A percentile compares a stretch with the other conserved stretches of the same genome.
These are phyloP conservation scores for Melanerpes aurifrons DNA, from an alignment of 2,113 vertebrate genomes.

Conservation along the genomic window DNA sequence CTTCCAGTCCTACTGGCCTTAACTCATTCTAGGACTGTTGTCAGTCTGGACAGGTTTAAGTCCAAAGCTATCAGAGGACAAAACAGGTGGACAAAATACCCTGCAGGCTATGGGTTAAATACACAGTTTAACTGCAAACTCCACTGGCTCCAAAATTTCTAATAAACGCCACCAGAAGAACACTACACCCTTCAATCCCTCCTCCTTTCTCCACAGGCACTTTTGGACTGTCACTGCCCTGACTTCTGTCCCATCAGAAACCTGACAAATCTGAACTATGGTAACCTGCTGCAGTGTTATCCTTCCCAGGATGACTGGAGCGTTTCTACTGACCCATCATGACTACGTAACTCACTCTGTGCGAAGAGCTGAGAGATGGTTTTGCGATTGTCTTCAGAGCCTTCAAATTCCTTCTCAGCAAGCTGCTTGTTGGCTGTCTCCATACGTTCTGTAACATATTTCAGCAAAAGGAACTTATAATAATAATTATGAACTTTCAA, in stretches of 20 bases:
- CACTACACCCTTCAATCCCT: not conserved
- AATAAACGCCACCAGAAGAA: not conserved
- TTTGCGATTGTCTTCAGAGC: constrained; percentile 94
- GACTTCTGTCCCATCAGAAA: not conserved
- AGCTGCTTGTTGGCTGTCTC: constrained; percentile 98
- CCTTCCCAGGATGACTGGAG: not conserved
- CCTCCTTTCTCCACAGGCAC: not conserved
- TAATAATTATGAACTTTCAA: not conserved
- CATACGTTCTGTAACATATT: constrained; percentile 87
- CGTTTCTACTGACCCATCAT: not conserved
- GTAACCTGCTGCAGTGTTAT: not conserved
- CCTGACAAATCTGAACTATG: not conserved
- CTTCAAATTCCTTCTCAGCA: constrained; percentile 93
- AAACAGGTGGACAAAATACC: not conserved
- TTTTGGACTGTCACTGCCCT: not conserved
- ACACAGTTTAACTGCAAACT: not conserved
- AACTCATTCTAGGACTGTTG: not conserved
- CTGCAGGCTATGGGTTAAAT: not conserved
- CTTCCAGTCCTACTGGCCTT: not conserved
- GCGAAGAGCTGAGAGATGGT: constrained; percentile 95
- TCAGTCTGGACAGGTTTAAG: not conserved
- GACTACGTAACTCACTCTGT: constrained; percentile 86
- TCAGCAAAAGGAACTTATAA: not conserved
- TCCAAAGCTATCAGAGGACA: not conserved
- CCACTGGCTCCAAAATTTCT: not conserved